Percentiles rank a stretch among this genome's conserved stretches.
These are phyloP conservation scores for Cryptotis parvus DNA, from an alignment of 2,113 vertebrate genomes.

Conservation along the genomic window DNA sequence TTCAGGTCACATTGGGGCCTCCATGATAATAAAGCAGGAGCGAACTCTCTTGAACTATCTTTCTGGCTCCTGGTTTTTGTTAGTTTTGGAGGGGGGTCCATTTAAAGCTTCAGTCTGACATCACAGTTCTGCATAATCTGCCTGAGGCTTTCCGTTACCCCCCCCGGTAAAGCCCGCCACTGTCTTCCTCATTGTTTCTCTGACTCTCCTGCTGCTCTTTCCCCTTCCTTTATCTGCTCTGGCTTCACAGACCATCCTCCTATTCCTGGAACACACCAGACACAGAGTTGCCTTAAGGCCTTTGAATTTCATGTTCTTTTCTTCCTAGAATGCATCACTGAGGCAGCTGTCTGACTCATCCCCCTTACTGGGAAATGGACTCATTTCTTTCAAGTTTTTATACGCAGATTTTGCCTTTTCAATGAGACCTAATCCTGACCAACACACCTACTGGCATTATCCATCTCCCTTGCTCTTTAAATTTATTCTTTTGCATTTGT, in stretches of 20 bases:
- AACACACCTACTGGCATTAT: not conserved
- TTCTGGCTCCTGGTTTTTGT: not conserved
- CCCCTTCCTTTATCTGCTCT: not conserved
- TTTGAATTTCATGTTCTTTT: not conserved
- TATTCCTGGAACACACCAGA: not conserved
- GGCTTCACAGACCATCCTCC: not conserved
- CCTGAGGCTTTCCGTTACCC: not conserved
- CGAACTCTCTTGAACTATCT: not conserved
- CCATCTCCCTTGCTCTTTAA: not conserved
- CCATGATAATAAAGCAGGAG: too few relatives aligned
- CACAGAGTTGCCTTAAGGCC: not conserved
- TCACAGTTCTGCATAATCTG: not conserved
- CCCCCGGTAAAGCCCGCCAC: not conserved
- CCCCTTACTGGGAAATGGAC: too few relatives aligned
- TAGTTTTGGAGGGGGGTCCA: not conserved
- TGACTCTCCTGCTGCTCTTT: not conserved
- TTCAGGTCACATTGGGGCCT: too few relatives aligned
- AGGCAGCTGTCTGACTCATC: not conserved
- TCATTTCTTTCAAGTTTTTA: slow-evolving; percentile 2
- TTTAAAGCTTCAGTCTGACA: not conserved
- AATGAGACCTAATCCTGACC: not conserved
- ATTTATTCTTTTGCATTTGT: not conserved
- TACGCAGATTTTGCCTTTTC: not conserved
- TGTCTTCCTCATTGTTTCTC: not conserved
- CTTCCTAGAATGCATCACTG: not conserved